These are phyloP conservation scores for Amphiprion percula DNA, from an alignment of 2,113 vertebrate genomes.

Conservation along the genomic window DNA sequence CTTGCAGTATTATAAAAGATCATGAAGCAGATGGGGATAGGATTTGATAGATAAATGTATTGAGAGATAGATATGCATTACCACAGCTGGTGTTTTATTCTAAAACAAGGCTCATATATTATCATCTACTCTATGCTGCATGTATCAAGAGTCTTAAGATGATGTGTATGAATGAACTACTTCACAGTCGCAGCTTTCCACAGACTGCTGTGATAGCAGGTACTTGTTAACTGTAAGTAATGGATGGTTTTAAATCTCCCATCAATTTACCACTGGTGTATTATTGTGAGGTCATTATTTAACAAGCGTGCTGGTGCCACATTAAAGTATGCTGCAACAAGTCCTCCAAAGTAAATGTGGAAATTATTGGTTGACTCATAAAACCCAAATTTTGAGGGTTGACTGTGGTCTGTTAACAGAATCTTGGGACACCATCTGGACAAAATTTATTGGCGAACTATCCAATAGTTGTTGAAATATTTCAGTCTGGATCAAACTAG, in stretches of 20 bases:
- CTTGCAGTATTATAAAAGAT: conserved; percentile 50
- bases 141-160: conserved; percentile 12
- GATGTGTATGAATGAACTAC: conserved; percentile 9
- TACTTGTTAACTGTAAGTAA: background rate
- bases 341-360: background rate
- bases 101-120: conserved; percentile 5
- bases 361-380: background rate
- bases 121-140: conserved; percentile 2
- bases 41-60: conserved; percentile 58
- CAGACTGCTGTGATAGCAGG: background rate
- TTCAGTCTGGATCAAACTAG: too few relatives aligned
- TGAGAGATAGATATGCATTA: conserved; percentile 51
- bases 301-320: background rate
- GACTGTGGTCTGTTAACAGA: too few relatives aligned
- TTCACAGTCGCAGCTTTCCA: background rate
- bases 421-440: too few relatives aligned
- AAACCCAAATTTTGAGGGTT: background rate
- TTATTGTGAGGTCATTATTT: background rate
- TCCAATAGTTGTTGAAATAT: too few relatives aligned
- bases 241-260: too few relatives aligned
- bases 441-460: too few relatives aligned
- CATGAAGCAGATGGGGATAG: conserved; percentile 42
- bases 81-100: conserved; percentile 17
- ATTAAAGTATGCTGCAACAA: background rate
- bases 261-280: background rate